Evolutionary conservation across 2,888 invertebrate genomes (phyloP), one percentile per base, ranked within the genome.

Genomic region (Netelia melanura): DNA sequence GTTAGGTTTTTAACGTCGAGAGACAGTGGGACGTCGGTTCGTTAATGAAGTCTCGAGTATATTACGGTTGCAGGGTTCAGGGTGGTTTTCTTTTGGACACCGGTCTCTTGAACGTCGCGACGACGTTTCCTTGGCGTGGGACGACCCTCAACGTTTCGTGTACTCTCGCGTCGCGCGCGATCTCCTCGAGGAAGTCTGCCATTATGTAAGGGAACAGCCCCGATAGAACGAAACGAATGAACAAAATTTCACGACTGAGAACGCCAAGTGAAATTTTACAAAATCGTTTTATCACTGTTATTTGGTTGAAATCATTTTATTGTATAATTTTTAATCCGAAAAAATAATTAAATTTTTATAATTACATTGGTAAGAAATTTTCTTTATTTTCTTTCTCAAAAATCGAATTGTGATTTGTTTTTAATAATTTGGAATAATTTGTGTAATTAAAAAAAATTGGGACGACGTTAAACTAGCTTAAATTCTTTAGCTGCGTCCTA

Each of bases 121-220:
- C 30, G 30, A 23, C 74, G 67, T 43, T 48, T 30, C 54, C 44
- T 14, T 17, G 17, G 83, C 67, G 83, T 83, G 83, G 83, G 83
- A 38, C 56, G 83, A 83, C 83, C 83, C 83, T 80, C 72, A n/a
- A 38, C 38, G 30, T 72, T 75, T 78, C 78, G 56, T 30, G 67
- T 17, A 17, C 17, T 17, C 48, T 21, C 61, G 67, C 76, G 54
- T 17, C 72, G 72, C 68, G 74, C 76, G 61, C 68, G 74, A 74
- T 83, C 56, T 64, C 80, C 71, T 79, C 78, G 79, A 83, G 83
- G 83, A 83, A 83, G 83, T 83, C 68, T 79, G 79, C 83, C 79
- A 83, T 83, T 83, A 83, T 48, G 14, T 48, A 75, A 83, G 75
- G 65, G 52, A 14, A 65, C 72, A 52, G 43, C 74, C 30, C 68